Conservation (phyloP, 1,140 invertebrate species). For the Zaprionus tsacasi region DNA sequence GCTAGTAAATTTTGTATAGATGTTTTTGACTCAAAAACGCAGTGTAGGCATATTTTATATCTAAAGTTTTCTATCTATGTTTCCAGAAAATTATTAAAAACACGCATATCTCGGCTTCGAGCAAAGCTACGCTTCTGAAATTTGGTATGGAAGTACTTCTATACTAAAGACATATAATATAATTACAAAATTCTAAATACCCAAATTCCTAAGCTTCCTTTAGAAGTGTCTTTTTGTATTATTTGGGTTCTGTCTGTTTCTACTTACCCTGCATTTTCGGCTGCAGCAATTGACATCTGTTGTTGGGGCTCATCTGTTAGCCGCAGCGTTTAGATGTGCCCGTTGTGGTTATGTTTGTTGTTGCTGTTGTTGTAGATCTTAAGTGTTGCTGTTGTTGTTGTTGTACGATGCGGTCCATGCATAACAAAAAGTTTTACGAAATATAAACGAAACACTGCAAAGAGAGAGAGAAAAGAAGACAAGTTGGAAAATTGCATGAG, state of each 20-base stretch:
- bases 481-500: slow-evolving; percentile 10
- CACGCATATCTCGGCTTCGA: too few relatives aligned
- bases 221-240: neutral
- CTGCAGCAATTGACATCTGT: slow-evolving; percentile 87
- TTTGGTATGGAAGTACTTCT: too few relatives aligned
- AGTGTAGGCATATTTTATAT: too few relatives aligned
- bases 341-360: slow-evolving; percentile 51
- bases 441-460: slow-evolving; percentile 75
- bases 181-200: too few relatives aligned
- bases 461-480: slow-evolving; percentile 16
- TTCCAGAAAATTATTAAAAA: too few relatives aligned
- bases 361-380: slow-evolving; percentile 25
- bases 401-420: slow-evolving; percentile 45
- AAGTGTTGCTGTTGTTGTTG: slow-evolving; percentile 32
- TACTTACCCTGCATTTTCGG: slow-evolving; percentile 88
- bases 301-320: slow-evolving; percentile 85
- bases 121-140: too few relatives aligned
- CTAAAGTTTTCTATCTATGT: too few relatives aligned
- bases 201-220: neutral
- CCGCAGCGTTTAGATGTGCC: slow-evolving; percentile 83
- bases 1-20: neutral
- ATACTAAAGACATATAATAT: too few relatives aligned
- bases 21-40: neutral
- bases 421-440: slow-evolving; percentile 61
- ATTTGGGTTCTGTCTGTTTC: neutral